Conservation (phyloP, 1,140 invertebrate species). For the Rhopalosiphum padi region DNA sequence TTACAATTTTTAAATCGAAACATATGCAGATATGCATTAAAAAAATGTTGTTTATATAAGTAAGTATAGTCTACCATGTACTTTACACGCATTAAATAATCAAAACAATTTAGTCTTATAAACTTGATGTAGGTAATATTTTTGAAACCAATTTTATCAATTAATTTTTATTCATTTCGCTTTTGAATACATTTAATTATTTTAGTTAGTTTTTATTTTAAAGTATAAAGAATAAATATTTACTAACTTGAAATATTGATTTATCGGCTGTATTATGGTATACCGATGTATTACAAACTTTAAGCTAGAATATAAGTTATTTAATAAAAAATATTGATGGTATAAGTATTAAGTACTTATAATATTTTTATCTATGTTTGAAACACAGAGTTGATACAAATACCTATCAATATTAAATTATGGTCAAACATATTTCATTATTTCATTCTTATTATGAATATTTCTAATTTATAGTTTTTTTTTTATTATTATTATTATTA, state of each 20-base stretch:
- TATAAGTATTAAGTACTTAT: constrained; percentile 11
- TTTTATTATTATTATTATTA: neutral
- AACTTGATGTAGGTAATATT: neutral
- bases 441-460: neutral
- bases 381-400: neutral
- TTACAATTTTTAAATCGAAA: too few relatives aligned
- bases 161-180: neutral
- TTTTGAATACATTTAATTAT: neutral
- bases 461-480: neutral
- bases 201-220: neutral
- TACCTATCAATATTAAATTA: neutral
- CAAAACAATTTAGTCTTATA: neutral
- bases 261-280: neutral
- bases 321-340: neutral
- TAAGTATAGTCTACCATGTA: neutral
- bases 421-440: neutral
- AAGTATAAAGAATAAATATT: neutral
- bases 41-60: neutral
- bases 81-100: neutral
- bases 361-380: neutral
- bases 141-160: neutral
- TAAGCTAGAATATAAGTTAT: neutral
- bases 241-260: neutral
- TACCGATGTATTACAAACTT: neutral
- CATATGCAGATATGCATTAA: too few relatives aligned